A percentile compares a stretch with the other conserved stretches of the same genome.
phyloP scores from a whole-genome alignment of 2,797 vertebrate genomes.

The Limnodromus scolopaceus region DNA sequence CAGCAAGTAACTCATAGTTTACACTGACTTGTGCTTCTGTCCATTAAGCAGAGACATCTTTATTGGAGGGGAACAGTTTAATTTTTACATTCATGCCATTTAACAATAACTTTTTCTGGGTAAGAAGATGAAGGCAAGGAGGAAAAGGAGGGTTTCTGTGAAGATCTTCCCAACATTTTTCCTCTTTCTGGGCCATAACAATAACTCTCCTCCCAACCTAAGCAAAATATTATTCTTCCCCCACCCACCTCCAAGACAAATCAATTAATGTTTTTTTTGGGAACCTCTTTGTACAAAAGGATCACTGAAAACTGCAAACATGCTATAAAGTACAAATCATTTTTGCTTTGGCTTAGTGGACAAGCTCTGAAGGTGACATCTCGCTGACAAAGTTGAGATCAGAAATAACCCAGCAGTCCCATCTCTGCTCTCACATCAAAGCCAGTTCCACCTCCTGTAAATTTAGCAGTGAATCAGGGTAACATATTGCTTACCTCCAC shows the following conservation, averaged over 20 bases:
- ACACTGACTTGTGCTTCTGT: not conserved
- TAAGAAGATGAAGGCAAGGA: not conserved
- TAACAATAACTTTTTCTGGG: not conserved
- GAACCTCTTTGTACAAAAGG: not conserved
- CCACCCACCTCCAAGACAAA: not conserved
- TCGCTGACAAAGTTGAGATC: not conserved
- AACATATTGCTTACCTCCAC: not conserved
- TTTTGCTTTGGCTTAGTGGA: not conserved
- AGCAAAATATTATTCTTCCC: not conserved
- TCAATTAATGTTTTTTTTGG: not conserved
- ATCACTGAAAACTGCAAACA: not conserved
- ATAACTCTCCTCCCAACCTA: not conserved
- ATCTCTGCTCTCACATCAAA: not conserved
- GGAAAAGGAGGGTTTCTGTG: not conserved
- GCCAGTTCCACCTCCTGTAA: not conserved
- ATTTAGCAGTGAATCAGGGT: not conserved
- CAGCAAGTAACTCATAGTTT: not conserved
- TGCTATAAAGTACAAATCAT: not conserved
- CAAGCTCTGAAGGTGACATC: not conserved
- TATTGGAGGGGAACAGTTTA: not conserved
- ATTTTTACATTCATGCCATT: not conserved
- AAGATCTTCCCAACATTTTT: not conserved
- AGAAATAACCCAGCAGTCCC: not conserved
- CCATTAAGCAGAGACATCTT: not conserved
- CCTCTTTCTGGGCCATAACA: not conserved